These are phyloP conservation scores for Melanchra persicariae DNA, from an alignment of 2,888 invertebrate genomes.

Conservation along the genomic window DNA sequence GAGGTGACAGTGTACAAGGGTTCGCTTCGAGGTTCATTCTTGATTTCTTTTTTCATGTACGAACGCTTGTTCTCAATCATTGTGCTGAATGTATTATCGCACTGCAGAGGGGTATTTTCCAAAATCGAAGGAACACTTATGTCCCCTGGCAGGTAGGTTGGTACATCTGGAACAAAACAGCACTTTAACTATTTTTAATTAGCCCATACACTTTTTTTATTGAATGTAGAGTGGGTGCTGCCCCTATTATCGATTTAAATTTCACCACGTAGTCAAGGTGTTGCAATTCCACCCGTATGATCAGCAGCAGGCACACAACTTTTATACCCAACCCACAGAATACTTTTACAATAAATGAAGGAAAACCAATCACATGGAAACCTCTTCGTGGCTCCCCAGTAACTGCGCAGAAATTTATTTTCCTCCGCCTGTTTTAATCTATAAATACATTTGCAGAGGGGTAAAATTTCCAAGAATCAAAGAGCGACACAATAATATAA, in stretches of 20 bases:
- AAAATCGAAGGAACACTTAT: conserved; percentile 73
- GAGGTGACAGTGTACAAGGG: conserved; percentile 84
- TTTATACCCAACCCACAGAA: neutral
- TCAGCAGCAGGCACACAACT: neutral
- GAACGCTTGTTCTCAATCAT: conserved; percentile 84
- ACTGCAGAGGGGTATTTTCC: conserved; percentile 70
- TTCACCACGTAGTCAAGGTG: neutral
- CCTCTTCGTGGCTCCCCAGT: neutral
- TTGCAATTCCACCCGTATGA: neutral
- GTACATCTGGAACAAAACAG: conserved; percentile 69
- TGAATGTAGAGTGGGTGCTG: neutral
- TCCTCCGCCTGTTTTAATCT: neutral
- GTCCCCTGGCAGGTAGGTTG: conserved; percentile 71
- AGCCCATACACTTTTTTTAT: neutral
- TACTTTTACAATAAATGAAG: neutral
- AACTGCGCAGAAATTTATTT: neutral
- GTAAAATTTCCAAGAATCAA: neutral
- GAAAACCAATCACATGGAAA: neutral
- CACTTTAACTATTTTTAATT: neutral
- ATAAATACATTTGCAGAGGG: conserved; percentile 1
- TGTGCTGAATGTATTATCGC: conserved; percentile 70
- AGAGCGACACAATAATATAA: neutral
- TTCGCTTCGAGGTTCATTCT: conserved; percentile 77
- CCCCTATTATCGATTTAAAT: neutral
- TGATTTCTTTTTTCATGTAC: conserved; percentile 78